phyloP scores from a whole-genome alignment of 2,113 vertebrate genomes.

The Beaufortia kweichowensis region DNA sequence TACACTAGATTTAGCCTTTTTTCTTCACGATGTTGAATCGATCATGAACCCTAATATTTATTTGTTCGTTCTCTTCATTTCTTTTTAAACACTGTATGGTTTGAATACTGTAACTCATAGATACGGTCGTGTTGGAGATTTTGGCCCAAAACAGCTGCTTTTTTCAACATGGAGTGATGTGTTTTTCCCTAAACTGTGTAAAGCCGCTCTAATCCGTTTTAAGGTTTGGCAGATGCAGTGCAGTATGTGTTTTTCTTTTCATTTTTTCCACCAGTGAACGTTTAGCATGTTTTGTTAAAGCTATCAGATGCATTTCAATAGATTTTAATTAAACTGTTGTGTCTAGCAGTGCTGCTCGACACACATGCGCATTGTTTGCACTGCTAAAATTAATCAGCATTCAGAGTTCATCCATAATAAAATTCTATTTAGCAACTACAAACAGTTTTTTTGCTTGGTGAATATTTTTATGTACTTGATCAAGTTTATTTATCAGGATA shows the following conservation, averaged over 20 bases:
- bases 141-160: constrained; percentile 9
- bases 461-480: not conserved
- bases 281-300: constrained; percentile 26
- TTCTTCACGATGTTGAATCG: constrained; percentile 75
- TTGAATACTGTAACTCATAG: not conserved
- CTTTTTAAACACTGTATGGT: constrained; percentile 44
- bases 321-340: constrained; percentile 62
- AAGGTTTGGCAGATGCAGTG: constrained; percentile 58
- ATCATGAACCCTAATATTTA: constrained; percentile 83
- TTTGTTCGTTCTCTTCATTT: constrained; percentile 74
- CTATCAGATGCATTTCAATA: constrained; percentile 53
- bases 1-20: constrained; percentile 53
- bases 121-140: not conserved
- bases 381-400: constrained; percentile 59
- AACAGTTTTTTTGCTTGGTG: constrained; percentile 38
- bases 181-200: not conserved
- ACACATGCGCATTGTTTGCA: constrained; percentile 57
- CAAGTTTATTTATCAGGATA: not conserved
- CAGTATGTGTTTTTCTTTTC: constrained; percentile 61
- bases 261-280: constrained; percentile 36
- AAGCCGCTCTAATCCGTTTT: constrained; percentile 55
- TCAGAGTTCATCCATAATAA: constrained; percentile 57
- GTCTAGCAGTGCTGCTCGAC: constrained; percentile 39
- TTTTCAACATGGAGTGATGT: constrained; percentile 62
- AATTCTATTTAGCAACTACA: constrained; percentile 55